These are phyloP conservation scores for Lasioglossum morio DNA, from an alignment of 2,888 invertebrate species.

Conservation along the genomic window DNA sequence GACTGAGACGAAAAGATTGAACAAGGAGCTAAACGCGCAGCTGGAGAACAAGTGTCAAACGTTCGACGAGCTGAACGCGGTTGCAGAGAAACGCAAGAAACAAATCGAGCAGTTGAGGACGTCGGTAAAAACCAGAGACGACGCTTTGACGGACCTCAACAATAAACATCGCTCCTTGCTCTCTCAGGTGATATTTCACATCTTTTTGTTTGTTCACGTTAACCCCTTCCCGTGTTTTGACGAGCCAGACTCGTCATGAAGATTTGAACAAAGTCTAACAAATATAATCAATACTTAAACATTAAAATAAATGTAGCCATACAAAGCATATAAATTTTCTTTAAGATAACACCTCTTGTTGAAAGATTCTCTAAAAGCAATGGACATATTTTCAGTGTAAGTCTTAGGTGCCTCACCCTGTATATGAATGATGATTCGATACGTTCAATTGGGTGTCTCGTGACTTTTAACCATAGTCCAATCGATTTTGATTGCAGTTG, in stretches of 20 bases:
- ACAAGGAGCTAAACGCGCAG: constrained; percentile 77
- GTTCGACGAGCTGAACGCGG: constrained; percentile 77
- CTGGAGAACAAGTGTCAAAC: constrained; percentile 78
- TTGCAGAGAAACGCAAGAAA: constrained; percentile 84
- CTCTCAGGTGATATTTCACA: constrained; percentile 74
- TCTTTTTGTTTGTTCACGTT: neutral
- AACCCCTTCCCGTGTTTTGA: too few species aligned
- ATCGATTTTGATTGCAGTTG: constrained; percentile 70
- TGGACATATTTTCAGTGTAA: too few species aligned
- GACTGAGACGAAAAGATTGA: constrained; percentile 77
- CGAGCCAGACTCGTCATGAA: too few species aligned
- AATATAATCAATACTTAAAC: too few species aligned
- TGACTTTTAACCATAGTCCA: constrained; percentile 14
- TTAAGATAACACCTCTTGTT: too few species aligned
- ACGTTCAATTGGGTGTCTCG: neutral
- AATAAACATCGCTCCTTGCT: constrained; percentile 82
- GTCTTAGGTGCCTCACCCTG: too few species aligned
- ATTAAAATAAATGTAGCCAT: too few species aligned
- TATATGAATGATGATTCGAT: neutral
- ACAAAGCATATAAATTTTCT: too few species aligned
- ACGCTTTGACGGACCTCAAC: constrained; percentile 84
- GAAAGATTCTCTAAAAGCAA: too few species aligned
- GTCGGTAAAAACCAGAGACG: constrained; percentile 84
- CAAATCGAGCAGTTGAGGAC: constrained; percentile 84
- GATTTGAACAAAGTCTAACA: too few species aligned